Base-by-base conservation (phyloP, 2,797 vertebrate genomes). In the Tenualosa thibaudeaui region DNA sequence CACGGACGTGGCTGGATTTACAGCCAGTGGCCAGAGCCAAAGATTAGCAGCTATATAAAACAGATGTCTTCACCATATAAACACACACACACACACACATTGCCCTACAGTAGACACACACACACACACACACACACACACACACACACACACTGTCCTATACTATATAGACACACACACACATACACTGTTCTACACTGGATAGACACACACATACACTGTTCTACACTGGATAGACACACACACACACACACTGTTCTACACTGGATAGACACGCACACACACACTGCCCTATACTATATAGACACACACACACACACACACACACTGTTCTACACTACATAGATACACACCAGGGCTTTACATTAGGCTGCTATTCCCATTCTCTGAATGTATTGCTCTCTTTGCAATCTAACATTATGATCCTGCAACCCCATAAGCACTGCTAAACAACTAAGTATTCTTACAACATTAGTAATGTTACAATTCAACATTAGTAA, bases 61-160 rank as follows among this genome's bases (percentile, higher is more conserved):
- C 94, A 94, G 90, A 95, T 94, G 93, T 93, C 93, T 90, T 94
- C 94, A 94, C 91, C 91, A 92, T 92, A 88, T 88, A 94, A 93
- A 93, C 86, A 91, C 85, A 92, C 89, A 81, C 6, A n/a, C 26
- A 83, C 84, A 93, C 85, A 91, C 84, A 92, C 89, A 81, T 1
- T 78, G 43, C 58, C 84, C 53, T 85, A 81, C 84, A 82, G 81
- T 81, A 10, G 8, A 5, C 87, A 51, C 13, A 46, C 46, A n/a
- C 56, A 46, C 65, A 15, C 24, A 43, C 40, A 8, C 13, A 31
- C 31, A 31, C 13, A 51, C 71, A 22, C 83, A 53, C 49, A 84
- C 78, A 54, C 53, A 54, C 54, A 37, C 83, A 56, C 83, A 50
- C 75, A 31, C 75, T 40, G 49, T 43, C 15, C 2, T 19, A 19